Evolutionary conservation across 2,888 invertebrate species (phyloP).

Genomic region (Caenorhabditis drosophilae): DNA sequence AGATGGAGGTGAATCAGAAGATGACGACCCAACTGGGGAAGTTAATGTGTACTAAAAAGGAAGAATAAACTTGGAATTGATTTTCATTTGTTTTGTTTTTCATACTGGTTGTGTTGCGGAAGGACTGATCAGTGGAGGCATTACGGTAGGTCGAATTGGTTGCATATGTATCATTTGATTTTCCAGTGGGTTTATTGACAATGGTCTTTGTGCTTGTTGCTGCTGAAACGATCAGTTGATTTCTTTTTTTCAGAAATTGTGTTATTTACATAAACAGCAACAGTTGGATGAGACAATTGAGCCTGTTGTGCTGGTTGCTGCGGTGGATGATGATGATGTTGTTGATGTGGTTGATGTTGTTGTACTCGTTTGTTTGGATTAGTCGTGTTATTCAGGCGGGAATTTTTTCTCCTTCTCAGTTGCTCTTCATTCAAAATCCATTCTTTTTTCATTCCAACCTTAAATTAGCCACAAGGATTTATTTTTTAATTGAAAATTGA

Average conservation of each 20-base stretch:
- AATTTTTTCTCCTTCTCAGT: constrained; percentile 66
- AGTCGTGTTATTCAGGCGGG: constrained; percentile 59
- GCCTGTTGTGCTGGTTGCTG: constrained; percentile 6
- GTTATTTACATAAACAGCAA: constrained; percentile 33
- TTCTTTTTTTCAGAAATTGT: background rate
- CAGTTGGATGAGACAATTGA: constrained; percentile 27
- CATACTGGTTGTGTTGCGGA: constrained; percentile 31
- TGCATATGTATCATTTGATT: constrained; percentile 35
- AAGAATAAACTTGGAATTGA: background rate
- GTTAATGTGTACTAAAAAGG: constrained; percentile 47
- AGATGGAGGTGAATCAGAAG: constrained; percentile 46
- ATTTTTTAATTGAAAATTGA: background rate
- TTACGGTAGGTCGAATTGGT: constrained; percentile 15
- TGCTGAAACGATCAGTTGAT: no score
- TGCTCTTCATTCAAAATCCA: constrained; percentile 96
- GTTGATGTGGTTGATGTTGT: constrained; percentile 8
- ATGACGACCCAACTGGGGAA: constrained; percentile 44
- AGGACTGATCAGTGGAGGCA: constrained; percentile 39
- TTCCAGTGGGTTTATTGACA: constrained; percentile 32
- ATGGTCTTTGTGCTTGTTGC: constrained; percentile 25
- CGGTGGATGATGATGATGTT: constrained; percentile 4
- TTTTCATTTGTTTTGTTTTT: no score
- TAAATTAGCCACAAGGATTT: constrained; percentile 14
- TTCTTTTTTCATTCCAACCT: constrained; percentile 94
- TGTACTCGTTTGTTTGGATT: constrained; percentile 21